Base-by-base conservation (phyloP, 2,797 vertebrate genomes). In the Botia almorhae region DNA sequence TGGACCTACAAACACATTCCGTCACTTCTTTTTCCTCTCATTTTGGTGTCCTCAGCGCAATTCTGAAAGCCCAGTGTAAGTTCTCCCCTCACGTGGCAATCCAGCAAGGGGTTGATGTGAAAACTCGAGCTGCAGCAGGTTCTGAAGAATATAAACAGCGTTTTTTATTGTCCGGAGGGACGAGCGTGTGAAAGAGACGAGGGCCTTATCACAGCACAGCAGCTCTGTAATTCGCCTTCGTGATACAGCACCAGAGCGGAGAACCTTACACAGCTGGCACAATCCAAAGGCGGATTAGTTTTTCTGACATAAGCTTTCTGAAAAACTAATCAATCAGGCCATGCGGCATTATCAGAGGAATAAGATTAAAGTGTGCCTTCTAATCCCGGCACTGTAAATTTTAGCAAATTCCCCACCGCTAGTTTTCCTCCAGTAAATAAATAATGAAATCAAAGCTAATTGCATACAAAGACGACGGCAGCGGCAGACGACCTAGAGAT, bases 321-420 rank as follows among this genome's bases (percentile, higher is more conserved):
- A 96, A 96, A 97, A 97, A 95, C 93, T 93, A 95, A 98, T 97
- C 96, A 97, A 96, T 97, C 96, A 96, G 94, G 88, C 93, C 90
- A 88, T 91, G 94, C 90, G 91, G 94, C 90, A 95, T 95, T 95
- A 96, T 95, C 94, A 96, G 93, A 93, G 93, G 92, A 91, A 88
- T 85, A 91, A 91, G 96, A 95, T 96, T 95, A 94, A 95, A 93
- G 93, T 87, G 93, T 92, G 89, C 84, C 89, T 91, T 91, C 93
- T 95, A 96, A 98, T 96, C 95, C 94, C 92, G 89, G 92, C 89
- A 93, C 94, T 93, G 93, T 92, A 95, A 93, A 94, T 95, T 94
- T 92, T 94, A 94, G 94, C 95, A 94, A 90, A 90, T 93, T 91
- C 92, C 93, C 88, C 87, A 83, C 87, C 84, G 87, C 90, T 89